These are phyloP conservation scores for Chouioia cunea DNA, from an alignment of 2,888 invertebrate species.

Conservation along the genomic window DNA sequence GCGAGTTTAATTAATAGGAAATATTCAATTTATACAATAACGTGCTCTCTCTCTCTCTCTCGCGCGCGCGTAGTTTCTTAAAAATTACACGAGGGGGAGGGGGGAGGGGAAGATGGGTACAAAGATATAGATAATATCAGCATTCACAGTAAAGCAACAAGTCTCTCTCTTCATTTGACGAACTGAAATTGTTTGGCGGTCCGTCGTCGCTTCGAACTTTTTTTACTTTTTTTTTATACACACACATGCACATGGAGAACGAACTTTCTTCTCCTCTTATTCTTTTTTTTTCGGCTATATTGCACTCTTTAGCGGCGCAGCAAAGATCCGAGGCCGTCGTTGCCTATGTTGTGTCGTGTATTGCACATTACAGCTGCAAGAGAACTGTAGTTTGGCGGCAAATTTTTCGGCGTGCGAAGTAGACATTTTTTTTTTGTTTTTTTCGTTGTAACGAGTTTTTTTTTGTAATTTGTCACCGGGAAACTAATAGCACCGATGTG, in stretches of 20 bases:
- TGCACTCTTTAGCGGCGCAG: not conserved
- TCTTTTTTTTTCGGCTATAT: no score
- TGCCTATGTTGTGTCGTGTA: conserved; percentile 22
- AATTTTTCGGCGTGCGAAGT: conserved; percentile 24
- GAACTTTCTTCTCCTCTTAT: no score
- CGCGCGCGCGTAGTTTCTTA: conserved; percentile 8
- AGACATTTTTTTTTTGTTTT: conserved; percentile 4
- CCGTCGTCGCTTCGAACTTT: no score
- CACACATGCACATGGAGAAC: no score
- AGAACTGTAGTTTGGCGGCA: not conserved
- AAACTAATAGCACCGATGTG: no score
- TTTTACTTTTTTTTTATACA: no score
- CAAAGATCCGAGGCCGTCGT: conserved; percentile 24
- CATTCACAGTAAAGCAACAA: conserved; percentile 2
- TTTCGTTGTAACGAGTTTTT: conserved; percentile 28
- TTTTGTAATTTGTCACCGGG: not conserved
- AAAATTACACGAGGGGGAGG: conserved; percentile 3
- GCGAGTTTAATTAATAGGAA: no score
- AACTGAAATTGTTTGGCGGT: no score
- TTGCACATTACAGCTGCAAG: conserved; percentile 23
- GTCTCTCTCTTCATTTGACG: conserved; percentile 16
- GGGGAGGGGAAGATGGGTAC: no score
- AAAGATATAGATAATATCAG: conserved; percentile 1
- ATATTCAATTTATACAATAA: no score
- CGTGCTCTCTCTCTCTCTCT: not conserved